Evolutionary conservation across 2,888 invertebrate species (phyloP).

Genomic region (Timema cristinae): DNA sequence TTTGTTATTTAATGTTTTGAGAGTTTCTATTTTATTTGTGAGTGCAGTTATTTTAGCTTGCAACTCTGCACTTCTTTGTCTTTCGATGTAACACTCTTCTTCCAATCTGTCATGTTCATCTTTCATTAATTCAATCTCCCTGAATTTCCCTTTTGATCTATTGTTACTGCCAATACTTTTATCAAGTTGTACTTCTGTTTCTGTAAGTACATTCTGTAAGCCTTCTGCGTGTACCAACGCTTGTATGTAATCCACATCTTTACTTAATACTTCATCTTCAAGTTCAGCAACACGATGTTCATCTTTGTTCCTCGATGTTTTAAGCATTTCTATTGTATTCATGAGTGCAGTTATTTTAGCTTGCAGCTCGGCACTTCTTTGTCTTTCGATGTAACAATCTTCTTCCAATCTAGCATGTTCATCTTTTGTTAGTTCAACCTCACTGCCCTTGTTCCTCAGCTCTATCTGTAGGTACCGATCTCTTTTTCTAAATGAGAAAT

Average conservation of each 20-base stretch:
- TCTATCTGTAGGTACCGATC: neutral
- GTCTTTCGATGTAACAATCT: neutral
- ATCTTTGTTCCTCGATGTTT: neutral
- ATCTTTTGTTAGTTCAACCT: slow-evolving; percentile 12
- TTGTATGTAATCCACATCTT: slow-evolving; percentile 33
- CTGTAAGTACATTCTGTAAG: neutral
- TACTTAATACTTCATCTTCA: slow-evolving; percentile 33
- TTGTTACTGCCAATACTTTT: neutral
- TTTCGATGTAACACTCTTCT: no score
- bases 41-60: slow-evolving; percentile 7
- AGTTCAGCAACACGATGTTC: slow-evolving; percentile 5
- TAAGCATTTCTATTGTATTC: neutral
- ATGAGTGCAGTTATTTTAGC: slow-evolving; percentile 12
- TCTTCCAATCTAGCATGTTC: slow-evolving; percentile 1
- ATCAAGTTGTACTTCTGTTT: neutral
- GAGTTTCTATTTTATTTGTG: slow-evolving; percentile 5
- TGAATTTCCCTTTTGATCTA: no score
- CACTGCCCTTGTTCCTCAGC: slow-evolving; percentile 10
- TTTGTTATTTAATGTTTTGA: neutral
- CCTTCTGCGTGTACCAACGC: slow-evolving; percentile 1
- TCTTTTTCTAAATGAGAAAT: slow-evolving; percentile 39
- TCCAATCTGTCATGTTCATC: slow-evolving; percentile 5
- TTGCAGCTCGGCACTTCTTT: slow-evolving; percentile 3
- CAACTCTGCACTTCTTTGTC: neutral
- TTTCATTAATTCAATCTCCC: slow-evolving; percentile 7